Evolutionary conservation across 2,113 vertebrate species (phyloP), one percentile per base, ranked within the genome.

Genomic region (Brienomyrus longianalis): DNA sequence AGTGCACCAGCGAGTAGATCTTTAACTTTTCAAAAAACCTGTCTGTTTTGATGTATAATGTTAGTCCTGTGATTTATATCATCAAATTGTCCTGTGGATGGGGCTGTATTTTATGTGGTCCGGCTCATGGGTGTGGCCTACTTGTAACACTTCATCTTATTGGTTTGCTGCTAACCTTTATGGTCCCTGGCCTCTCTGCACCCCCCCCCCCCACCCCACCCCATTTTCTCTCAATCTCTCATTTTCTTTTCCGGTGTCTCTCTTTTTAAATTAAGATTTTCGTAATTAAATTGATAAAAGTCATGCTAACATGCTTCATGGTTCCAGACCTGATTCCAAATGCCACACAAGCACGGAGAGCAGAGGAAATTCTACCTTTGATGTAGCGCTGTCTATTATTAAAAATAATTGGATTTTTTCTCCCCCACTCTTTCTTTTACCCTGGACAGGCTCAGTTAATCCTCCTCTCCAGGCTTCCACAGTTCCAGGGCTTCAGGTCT

Each of bases 261-360:
- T 87, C 87, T 62, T 88, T 91, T 93, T 91, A 94, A 95, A 96
- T 95, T 93, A 95, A 95, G 94, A 95, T 94, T 95, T 93, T 91
- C 91, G 93, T 96, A 95, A 96, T 96, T 96, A 95, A 96, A 95
- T 94, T 95, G 94, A 96, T 95, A 96, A 95, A 95, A 95, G 95
- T 95, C 93, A 93, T 92, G 93, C 92, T 93, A 94, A 92, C 92
- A 92, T 90, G 94, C 94, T 94, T 94, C 92, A 92, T 95, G 94
- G 93, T 94, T 95, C 94, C 94, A 92, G 93, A 94, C 93, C 94
- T 93, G 93, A 95, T 95, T 95, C 93, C 91, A 90, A 93, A 93
- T 85, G 91, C 91, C 93, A 93, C 90, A 92, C 94, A 94, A 91
- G 93, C 91, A 90, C 91, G 92, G 92, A 92, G 93, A 93, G 93